Conservation (phyloP, 2,113 vertebrate genomes). For the Chrysochloris asiatica region DNA sequence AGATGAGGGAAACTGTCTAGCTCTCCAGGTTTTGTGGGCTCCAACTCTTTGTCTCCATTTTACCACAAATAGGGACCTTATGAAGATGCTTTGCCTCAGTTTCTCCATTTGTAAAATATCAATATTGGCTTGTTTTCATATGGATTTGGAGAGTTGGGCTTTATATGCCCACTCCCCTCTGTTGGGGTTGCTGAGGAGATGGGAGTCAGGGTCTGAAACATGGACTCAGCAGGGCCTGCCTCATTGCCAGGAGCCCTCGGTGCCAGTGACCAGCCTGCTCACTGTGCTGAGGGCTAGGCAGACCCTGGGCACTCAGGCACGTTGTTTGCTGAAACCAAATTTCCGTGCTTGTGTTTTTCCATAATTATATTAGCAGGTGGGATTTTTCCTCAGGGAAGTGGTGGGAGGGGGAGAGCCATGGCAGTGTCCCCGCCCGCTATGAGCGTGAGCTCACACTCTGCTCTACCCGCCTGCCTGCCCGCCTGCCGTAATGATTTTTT, state of each 20-base stretch:
- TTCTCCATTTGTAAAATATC: slow-evolving; percentile 23
- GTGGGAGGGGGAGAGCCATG: slow-evolving; percentile 69
- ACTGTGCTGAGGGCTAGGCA: slow-evolving; percentile 34
- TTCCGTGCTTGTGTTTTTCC: slow-evolving; percentile 80
- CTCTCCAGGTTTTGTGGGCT: background rate
- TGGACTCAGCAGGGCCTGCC: background rate
- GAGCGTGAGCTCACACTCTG: slow-evolving; percentile 74
- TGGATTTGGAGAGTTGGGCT: background rate
- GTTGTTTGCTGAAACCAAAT: slow-evolving; percentile 78
- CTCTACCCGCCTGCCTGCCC: slow-evolving; percentile 67
- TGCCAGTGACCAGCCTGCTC: background rate
- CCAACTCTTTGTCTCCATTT: background rate
- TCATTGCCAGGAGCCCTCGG: background rate
- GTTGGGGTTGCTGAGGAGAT: background rate
- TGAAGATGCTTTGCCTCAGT: slow-evolving; percentile 29
- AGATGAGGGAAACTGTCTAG: background rate
- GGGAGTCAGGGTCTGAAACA: background rate
- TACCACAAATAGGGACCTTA: background rate
- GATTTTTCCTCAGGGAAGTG: slow-evolving; percentile 79
- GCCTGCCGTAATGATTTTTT: slow-evolving; percentile 80
- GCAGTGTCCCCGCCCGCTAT: slow-evolving; percentile 74
- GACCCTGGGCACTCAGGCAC: slow-evolving; percentile 71
- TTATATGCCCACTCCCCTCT: background rate
- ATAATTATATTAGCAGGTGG: slow-evolving; percentile 82
- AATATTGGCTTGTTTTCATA: background rate